Percentiles rank a stretch among this genome's conserved stretches.
These are phyloP conservation scores for Psilopsiagon aurifrons DNA, from an alignment of 2,113 vertebrate species.

Conservation along the genomic window DNA sequence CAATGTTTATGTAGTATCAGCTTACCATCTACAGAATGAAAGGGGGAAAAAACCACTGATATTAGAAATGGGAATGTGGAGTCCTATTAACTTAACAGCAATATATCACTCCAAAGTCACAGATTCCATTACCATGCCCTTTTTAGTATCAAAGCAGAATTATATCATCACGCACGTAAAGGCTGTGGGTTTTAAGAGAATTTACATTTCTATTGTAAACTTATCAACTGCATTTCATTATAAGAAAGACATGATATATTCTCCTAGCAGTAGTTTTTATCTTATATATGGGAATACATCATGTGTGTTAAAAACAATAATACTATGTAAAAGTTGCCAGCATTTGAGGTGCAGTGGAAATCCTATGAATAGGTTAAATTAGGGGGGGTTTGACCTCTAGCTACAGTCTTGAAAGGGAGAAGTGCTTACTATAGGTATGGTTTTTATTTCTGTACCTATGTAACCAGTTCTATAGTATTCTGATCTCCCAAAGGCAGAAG, in stretches of 20 bases:
- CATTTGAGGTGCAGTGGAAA: background rate
- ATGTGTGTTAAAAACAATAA: conserved; percentile 27
- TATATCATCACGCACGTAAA: conserved; percentile 48
- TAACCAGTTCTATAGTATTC: background rate
- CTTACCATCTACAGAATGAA: conserved; percentile 80
- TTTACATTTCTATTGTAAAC: conserved; percentile 62
- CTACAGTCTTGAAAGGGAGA: background rate
- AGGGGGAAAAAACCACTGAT: conserved; percentile 47
- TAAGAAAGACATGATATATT: conserved; percentile 43
- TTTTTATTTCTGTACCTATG: background rate
- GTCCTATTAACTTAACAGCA: conserved; percentile 71
- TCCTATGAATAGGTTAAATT: background rate
- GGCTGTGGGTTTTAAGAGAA: conserved; percentile 45
- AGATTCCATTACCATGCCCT: conserved; percentile 51
- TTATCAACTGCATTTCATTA: conserved; percentile 62
- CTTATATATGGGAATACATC: conserved; percentile 10
- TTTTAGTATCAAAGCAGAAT: conserved; percentile 55
- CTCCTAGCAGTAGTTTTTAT: conserved; percentile 42
- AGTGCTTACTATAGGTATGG: background rate
- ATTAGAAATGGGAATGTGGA: conserved; percentile 66
- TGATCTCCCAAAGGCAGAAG: background rate
- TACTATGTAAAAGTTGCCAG: conserved; percentile 13
- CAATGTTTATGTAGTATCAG: conserved; percentile 85
- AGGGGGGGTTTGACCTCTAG: background rate
- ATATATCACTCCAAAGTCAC: conserved; percentile 70